These are phyloP conservation scores for Glyptemys insculpta DNA, from an alignment of 2,797 vertebrate species.

Conservation along the genomic window DNA sequence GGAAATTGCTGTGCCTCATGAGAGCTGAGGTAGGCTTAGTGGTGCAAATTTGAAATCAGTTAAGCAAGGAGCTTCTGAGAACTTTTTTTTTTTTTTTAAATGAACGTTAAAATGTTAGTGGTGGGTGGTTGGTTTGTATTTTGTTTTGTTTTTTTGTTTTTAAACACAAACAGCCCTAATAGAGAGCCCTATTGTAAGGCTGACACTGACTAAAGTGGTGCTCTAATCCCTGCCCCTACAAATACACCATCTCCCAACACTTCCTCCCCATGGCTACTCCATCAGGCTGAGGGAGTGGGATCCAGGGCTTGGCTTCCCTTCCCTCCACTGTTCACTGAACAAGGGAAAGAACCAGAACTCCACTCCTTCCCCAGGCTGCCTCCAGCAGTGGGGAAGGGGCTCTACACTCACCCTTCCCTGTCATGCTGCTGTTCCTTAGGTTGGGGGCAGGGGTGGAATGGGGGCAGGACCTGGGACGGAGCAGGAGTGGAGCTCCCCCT, in stretches of 20 bases:
- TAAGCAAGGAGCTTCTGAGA: neutral
- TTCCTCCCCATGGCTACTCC: neutral
- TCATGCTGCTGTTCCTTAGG: neutral
- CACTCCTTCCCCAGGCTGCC: neutral
- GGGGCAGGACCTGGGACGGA: no score
- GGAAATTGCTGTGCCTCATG: neutral
- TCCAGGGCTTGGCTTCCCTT: neutral
- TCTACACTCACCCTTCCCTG: neutral
- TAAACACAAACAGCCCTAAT: neutral
- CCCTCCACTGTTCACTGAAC: rapidly evolving
- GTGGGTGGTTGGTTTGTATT: neutral
- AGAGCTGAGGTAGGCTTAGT: neutral
- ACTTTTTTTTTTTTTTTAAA: neutral
- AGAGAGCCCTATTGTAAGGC: neutral
- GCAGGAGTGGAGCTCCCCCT: no score
- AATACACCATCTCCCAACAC: neutral
- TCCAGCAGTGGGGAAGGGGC: neutral
- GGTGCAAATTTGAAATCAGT: neutral
- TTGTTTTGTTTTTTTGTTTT: neutral
- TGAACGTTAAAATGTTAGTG: neutral
- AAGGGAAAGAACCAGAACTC: neutral
- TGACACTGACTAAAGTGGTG: neutral
- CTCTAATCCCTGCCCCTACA: neutral
- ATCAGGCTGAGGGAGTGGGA: neutral
- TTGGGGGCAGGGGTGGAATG: no score